phyloP scores from a whole-genome alignment of 2,797 vertebrate genomes.

The Coregonus ussuriensis region DNA sequence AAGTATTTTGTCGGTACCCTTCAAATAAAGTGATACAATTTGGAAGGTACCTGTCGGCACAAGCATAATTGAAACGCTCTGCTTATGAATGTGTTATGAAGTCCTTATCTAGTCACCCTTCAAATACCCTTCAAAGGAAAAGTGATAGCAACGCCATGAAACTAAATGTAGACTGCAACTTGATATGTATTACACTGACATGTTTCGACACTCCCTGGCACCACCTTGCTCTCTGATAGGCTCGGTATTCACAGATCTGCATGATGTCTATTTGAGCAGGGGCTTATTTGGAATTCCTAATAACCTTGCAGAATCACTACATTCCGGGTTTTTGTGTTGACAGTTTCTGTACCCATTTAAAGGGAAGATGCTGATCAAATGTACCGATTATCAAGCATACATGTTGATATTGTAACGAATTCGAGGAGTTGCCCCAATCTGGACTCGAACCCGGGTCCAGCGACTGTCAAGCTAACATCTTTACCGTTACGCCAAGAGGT shows the following conservation, averaged over 20 bases:
- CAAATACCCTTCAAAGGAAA: no score
- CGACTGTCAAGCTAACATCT: no score
- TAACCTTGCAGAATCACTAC: neutral
- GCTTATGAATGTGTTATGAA: neutral
- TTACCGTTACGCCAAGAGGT: no score
- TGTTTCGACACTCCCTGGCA: neutral
- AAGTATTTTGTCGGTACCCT: neutral
- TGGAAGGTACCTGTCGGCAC: neutral
- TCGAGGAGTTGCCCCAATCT: no score
- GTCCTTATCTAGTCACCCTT: neutral
- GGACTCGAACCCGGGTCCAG: no score
- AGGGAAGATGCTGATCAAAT: no score
- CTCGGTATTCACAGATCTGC: neutral
- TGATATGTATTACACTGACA: no score
- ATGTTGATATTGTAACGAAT: no score
- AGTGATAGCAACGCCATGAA: neutral
- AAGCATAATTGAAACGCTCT: neutral
- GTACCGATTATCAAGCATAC: no score
- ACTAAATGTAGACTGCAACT: neutral
- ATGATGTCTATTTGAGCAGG: neutral
- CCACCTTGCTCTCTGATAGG: neutral
- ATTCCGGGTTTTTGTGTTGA: neutral
- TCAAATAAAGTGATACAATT: neutral
- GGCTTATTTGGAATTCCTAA: neutral
- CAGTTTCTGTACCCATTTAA: neutral